Base-by-base conservation (phyloP, 2,888 invertebrate species). In the Melikaiella ostensackeni region DNA sequence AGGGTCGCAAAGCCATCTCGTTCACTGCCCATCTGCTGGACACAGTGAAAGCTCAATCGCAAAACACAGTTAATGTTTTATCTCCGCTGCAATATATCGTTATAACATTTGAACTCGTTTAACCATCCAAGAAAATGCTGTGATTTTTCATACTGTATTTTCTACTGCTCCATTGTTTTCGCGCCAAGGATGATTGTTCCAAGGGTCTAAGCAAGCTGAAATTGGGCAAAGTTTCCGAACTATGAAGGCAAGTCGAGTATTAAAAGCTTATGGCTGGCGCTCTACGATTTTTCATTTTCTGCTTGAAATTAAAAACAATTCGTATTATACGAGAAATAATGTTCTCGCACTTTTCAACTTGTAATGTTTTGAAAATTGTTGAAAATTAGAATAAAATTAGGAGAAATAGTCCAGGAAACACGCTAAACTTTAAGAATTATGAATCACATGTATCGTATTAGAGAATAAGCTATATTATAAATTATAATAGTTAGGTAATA, bases 201-300 rank as follows among this genome's bases (percentile, higher is more conserved):
- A 19, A 33, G 33, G 9, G 33, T 61, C 61, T 61, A 33, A 61
- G 33, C 61, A 61, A 61, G 61, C 7, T 61, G 19, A 61, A 61
- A 61, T 61, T 33, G 61, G 27, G 33, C 7, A 30, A 61, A 61
- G 61, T 61, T 61, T 61, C 30, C 24, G n/a, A 61, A 33, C 16
- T 19, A 61, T 30, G 19, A 27, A 61, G 19, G 61, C 7, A 61
- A 61, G 30, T 33, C 19, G 27, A 33, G 33, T 19, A 33, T 61
- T 61, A 61, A 61, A 27, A 61, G 33, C 30, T 61, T 61, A 42
- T 59, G 1, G 5, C 16, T 19, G 27, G 11, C 27, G 27, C 24
- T 16, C 11, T 27, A 59, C 6, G 16, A 27, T 59, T 59, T 27
- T 27, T 27, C 59, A 59, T 59, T 59, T 27, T 27, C 8, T 50